Evolutionary conservation across 1,140 invertebrate species (phyloP), one percentile per base, ranked within the genome.

Genomic region (Bombus waltoni): DNA sequence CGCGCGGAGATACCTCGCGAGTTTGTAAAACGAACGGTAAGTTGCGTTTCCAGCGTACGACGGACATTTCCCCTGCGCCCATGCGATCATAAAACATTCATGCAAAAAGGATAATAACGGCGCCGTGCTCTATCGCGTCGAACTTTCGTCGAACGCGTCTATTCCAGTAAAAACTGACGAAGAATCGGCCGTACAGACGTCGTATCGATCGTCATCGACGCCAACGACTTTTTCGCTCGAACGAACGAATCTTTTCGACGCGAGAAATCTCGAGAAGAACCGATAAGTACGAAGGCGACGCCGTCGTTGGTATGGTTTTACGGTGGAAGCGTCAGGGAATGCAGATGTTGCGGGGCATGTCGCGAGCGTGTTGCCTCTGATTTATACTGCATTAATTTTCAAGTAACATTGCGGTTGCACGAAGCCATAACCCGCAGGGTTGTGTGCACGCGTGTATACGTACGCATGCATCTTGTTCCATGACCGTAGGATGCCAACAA

Each of bases 371-470:
- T 47, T 62, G 13, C 62, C 62, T 47, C 22, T 86, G 83, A 89
- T 89, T 88, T 86, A 88, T 86, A 88, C 77, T 66, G 87, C 68
- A 77, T 86, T 86, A 82, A 86, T 89, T 85, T 85, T 73, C 83
- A 57, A 85, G 53, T n/a, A 85, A 85, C 77, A 80, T 72, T 62
- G 83, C 76, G 75, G 75, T 84, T 77, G 76, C 75, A 80, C 28
- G 65, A 70, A 75, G 40, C 18, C 71, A 65, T 62, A 85, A 70
- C 76, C 62, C 68, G 74, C 84, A 53, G 53, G 68, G 65, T 78
- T 40, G 62, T 44, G 76, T 72, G 47, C 66, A 53, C 83, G 75
- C n/a, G 76, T 71, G 18, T 44, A 53, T 53, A 44, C 38, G n/a
- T 70, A n/a, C 44, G 44, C 28, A 68, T 47, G 65, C 53, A 38